Evolutionary conservation across 2,888 invertebrate species (phyloP), one percentile per base, ranked within the genome.

Genomic region (Spisula solida): DNA sequence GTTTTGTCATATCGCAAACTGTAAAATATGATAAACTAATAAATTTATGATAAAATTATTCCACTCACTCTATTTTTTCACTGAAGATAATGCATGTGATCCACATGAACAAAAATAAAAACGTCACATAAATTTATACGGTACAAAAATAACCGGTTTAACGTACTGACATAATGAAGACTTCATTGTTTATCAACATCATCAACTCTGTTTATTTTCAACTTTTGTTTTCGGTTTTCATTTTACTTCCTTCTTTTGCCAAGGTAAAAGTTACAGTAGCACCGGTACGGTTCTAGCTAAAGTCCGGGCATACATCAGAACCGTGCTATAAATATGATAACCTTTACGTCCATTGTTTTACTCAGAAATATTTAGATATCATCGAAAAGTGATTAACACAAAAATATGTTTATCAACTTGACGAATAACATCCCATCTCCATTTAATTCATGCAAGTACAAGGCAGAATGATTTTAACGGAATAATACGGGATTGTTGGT

Each of bases 171-270:
- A 66, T 66, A 12, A 66, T 6, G 6, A n/a, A 66, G 1, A 66
- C n/a, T 66, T 4, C n/a, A 66, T 41, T 25, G n/a, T 56, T 1
- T 25, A 25, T 10, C 25, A 4, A 0, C 2, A 25, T 75, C 8
- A 1, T 16, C 34, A 75, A 34, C 31, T 4, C 16, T 18, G 25
- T 31, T 16, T 12, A 18, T 31, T 16, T 80, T 80, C 25, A 41
- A 48, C 47, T 80, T 80, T 18, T 25, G 34, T 80, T 80, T 79
- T 79, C 79, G 31, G n/a, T 31, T 66, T 70, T 51, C 48, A 78
- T 47, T 48, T 86, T 83, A 89, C 89, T 89, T 89, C 89, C 89
- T 89, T 80, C 60, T 86, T 89, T 87, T 85, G 20, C n/a, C 20
- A 31, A 34, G 87, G 29, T 31, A 55, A 70, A 85, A 29, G 85